phyloP scores from a whole-genome alignment of 2,888 invertebrate genomes.

The Limnephilus marmoratus region DNA sequence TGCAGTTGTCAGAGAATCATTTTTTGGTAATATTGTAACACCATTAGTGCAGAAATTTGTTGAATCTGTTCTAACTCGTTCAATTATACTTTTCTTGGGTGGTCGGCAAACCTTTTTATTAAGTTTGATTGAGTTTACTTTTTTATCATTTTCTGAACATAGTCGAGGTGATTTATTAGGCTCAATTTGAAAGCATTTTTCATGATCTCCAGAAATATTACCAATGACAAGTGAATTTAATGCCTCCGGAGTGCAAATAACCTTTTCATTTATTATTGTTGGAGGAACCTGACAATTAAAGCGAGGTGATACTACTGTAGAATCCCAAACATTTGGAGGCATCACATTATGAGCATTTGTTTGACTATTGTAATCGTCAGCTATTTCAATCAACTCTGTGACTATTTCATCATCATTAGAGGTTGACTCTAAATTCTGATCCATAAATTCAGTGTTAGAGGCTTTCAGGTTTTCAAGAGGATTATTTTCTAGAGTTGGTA shows the following conservation, averaged over 20 bases:
- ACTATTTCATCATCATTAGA: not conserved
- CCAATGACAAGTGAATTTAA: not conserved
- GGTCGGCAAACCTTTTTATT: slow-evolving; percentile 29
- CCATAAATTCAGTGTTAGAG: not conserved
- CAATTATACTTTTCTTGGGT: slow-evolving; percentile 50
- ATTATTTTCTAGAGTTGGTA: not conserved
- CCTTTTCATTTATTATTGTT: not conserved
- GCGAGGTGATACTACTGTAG: not conserved
- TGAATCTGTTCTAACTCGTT: slow-evolving; percentile 33
- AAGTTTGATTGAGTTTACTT: not conserved
- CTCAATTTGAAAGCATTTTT: slow-evolving; percentile 2
- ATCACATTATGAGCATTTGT: not conserved
- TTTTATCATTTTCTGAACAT: not conserved
- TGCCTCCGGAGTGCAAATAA: not conserved
- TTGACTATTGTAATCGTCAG: not conserved
- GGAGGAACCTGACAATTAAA: not conserved
- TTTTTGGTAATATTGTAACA: not conserved
- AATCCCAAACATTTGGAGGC: not conserved
- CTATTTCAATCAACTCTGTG: not conserved
- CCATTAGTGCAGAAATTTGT: not conserved
- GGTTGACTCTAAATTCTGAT: not conserved
- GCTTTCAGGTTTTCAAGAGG: not conserved
- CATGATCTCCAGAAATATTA: not conserved
- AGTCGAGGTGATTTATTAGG: not conserved
- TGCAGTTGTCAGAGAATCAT: not conserved